phyloP scores from a whole-genome alignment of 2,113 vertebrate genomes.

The Rana temporaria region DNA sequence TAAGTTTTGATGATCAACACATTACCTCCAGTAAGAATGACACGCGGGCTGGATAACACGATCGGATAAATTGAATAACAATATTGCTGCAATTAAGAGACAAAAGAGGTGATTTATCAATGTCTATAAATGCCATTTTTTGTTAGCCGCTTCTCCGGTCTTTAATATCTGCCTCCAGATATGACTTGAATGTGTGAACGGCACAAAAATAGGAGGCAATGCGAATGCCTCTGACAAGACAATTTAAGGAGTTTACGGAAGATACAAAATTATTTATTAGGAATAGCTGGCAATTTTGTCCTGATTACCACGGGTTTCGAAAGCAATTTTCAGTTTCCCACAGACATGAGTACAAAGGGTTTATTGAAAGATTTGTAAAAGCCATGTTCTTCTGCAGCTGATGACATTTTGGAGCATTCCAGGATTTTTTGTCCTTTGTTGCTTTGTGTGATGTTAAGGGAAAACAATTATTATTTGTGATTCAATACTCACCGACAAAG shows the following conservation, averaged over 20 bases:
- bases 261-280: constrained; percentile 39
- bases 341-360: not conserved
- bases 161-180: constrained; percentile 51
- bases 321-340: constrained; percentile 21
- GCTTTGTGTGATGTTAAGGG: too few species aligned
- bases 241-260: constrained; percentile 7
- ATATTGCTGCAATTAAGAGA: constrained; percentile 56
- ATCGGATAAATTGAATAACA: constrained; percentile 56
- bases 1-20: constrained; percentile 52
- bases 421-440: not conserved
- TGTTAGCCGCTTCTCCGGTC: constrained; percentile 35
- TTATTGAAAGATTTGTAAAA: constrained; percentile 32
- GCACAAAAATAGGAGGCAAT: constrained; percentile 25
- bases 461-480: too few species aligned
- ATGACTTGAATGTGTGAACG: constrained; percentile 46
- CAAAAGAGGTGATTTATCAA: constrained; percentile 52
- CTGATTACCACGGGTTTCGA: constrained; percentile 22
- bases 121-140: constrained; percentile 55
- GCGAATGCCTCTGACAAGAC: constrained; percentile 47
- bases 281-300: constrained; percentile 1
- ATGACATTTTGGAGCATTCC: not conserved
- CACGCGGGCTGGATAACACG: constrained; percentile 38
- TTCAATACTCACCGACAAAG: too few species aligned
- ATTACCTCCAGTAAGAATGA: constrained; percentile 45
- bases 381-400: not conserved